Evolutionary conservation across 2,797 vertebrate genomes (phyloP).

Genomic region (Paedocypris micromegethes): DNA sequence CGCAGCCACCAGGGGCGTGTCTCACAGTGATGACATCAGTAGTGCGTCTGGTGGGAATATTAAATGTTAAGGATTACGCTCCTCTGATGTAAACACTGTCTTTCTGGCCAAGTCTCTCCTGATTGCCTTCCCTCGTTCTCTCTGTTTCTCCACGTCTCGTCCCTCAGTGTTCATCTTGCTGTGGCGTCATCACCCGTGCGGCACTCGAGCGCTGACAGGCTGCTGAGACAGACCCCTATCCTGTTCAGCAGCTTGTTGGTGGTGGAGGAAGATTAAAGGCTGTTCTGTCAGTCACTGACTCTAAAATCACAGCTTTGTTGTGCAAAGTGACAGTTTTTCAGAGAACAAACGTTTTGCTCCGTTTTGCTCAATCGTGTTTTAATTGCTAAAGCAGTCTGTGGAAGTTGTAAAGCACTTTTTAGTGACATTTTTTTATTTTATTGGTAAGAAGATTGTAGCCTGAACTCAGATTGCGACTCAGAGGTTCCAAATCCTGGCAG

Average conservation of each 20-base stretch:
- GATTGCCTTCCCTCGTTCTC: conserved; percentile 29
- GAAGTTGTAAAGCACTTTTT: too few species aligned
- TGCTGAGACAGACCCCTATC: conserved; percentile 25
- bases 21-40: conserved; percentile 49
- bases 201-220: conserved; percentile 29
- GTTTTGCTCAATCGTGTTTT: too few species aligned
- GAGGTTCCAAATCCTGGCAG: too few species aligned
- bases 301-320: conserved; percentile 10
- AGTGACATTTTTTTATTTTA: too few species aligned
- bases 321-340: not conserved
- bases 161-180: conserved; percentile 15
- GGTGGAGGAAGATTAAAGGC: conserved; percentile 23
- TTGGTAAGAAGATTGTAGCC: too few species aligned
- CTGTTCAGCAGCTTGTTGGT: conserved; percentile 28
- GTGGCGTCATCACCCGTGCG: conserved; percentile 38
- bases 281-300: not conserved
- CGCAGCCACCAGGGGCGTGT: conserved; percentile 48
- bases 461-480: too few species aligned
- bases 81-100: conserved; percentile 44
- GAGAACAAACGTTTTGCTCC: conserved; percentile 4
- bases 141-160: conserved; percentile 8
- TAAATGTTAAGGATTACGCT: conserved; percentile 50
- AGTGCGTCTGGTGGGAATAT: conserved; percentile 46
- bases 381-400: too few species aligned
- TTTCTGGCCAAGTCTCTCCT: conserved; percentile 30